Conservation (phyloP, 1,140 invertebrate species). For the Pachyrhynchus sulphureomaculatus region DNA sequence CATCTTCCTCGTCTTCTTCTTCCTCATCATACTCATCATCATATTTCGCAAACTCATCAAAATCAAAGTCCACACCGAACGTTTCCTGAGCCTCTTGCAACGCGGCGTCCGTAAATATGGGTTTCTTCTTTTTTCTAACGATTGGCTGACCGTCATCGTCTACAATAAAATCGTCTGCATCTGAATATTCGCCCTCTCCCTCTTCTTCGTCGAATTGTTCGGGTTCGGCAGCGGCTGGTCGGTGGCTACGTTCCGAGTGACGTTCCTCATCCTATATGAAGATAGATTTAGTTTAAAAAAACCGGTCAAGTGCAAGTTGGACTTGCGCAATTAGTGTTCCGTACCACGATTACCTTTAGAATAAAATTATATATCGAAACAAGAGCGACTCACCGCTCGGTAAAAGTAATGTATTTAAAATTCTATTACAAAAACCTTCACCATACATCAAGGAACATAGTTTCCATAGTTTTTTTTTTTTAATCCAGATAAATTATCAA, state of each 20-base stretch:
- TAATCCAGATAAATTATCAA: too few species aligned
- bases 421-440: too few species aligned
- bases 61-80: slow-evolving; percentile 98
- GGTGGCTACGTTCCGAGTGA: slow-evolving; percentile 66
- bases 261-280: slow-evolving; percentile 74
- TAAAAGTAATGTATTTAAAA: too few species aligned
- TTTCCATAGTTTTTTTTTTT: too few species aligned
- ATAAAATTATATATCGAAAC: too few species aligned
- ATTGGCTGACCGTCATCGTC: slow-evolving; percentile 94
- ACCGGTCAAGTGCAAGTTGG: too few species aligned
- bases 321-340: background rate
- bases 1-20: slow-evolving; percentile 68
- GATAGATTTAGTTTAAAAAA: slow-evolving; percentile 3
- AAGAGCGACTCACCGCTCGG: too few species aligned
- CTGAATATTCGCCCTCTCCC: slow-evolving; percentile 74
- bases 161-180: slow-evolving; percentile 96
- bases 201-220: slow-evolving; percentile 74
- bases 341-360: too few species aligned
- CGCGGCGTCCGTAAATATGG: slow-evolving; percentile 87
- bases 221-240: slow-evolving; percentile 65
- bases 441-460: too few species aligned
- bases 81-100: slow-evolving; percentile 99
- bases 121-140: slow-evolving; percentile 80
- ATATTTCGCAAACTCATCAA: slow-evolving; percentile 90
- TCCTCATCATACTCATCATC: slow-evolving; percentile 84